These are phyloP conservation scores for Balearica regulorum DNA, from an alignment of 2,797 vertebrate genomes.

Conservation along the genomic window DNA sequence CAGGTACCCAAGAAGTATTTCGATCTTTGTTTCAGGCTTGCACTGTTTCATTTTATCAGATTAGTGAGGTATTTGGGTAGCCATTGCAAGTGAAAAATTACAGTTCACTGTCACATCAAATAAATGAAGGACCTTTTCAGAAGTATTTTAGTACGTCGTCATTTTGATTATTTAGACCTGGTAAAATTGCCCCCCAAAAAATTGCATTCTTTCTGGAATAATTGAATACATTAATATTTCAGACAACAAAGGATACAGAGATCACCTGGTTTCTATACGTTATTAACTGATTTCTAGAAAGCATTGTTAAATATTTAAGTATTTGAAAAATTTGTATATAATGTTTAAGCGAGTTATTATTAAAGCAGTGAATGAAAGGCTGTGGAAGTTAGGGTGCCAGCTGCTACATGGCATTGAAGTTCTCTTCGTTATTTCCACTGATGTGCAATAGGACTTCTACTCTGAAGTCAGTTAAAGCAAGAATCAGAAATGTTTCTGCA, in stretches of 20 bases:
- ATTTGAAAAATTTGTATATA: not conserved
- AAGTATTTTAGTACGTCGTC: not conserved
- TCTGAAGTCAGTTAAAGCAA: not conserved
- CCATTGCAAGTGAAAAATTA: not conserved
- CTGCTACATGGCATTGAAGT: accelerated
- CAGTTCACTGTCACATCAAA: not conserved
- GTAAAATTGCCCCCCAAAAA: not conserved
- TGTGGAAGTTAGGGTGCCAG: not conserved
- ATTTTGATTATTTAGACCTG: not conserved
- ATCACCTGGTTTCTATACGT: not conserved
- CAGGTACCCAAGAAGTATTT: not conserved
- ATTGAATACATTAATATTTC: not conserved
- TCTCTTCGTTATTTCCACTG: not conserved
- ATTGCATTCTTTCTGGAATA: not conserved
- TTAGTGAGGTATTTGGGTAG: not conserved
- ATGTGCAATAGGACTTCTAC: not conserved
- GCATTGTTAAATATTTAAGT: not conserved
- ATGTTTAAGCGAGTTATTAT: not conserved
- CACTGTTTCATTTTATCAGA: not conserved
- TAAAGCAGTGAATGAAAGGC: not conserved
- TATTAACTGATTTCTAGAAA: not conserved
- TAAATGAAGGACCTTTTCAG: not conserved
- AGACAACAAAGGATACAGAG: not conserved
- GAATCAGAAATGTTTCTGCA: not conserved
- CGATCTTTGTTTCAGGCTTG: not conserved